phyloP scores from a whole-genome alignment of 2,113 vertebrate species.

The Panurus biarmicus region DNA sequence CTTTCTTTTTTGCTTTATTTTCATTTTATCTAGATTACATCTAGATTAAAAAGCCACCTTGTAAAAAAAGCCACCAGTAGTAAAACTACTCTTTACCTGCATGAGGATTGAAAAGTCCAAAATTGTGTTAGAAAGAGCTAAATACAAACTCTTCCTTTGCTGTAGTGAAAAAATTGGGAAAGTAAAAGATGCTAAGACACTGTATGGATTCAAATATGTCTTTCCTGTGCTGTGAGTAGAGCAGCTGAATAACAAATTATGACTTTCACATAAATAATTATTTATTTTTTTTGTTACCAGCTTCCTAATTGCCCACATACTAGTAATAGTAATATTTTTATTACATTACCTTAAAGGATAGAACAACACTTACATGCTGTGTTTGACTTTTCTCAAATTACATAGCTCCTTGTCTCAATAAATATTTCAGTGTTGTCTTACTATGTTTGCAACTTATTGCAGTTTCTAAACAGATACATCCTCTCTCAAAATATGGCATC shows the following conservation, averaged over 20 bases:
- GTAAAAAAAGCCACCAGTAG: too few species aligned
- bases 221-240: neutral
- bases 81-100: neutral
- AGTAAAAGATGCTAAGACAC: neutral
- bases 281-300: neutral
- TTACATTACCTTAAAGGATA: neutral
- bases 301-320: neutral
- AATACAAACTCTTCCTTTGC: constrained; percentile 56
- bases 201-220: neutral
- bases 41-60: neutral
- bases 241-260: neutral
- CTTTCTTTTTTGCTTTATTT: neutral
- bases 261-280: neutral
- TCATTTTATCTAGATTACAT: neutral
- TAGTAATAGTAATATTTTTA: neutral
- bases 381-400: neutral
- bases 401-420: neutral
- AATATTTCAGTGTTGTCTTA: neutral
- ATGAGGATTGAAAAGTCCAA: neutral
- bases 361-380: neutral
- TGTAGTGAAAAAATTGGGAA: neutral
- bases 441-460: neutral
- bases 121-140: constrained; percentile 30
- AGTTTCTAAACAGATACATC: neutral
- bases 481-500: neutral